Evolutionary conservation across 2,888 invertebrate genomes (phyloP).

Genomic region (Apamea anceps): DNA sequence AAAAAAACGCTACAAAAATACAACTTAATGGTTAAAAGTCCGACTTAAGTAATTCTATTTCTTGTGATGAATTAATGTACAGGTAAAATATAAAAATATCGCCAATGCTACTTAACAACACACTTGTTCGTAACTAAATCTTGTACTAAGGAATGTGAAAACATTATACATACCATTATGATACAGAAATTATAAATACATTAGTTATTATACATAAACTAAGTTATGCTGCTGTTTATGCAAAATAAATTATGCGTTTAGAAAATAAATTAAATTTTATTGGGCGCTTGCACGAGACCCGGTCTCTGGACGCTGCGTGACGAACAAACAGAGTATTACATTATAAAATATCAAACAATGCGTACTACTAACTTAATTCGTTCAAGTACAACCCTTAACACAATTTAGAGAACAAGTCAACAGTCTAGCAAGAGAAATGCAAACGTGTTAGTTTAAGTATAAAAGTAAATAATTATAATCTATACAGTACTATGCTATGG

Average conservation of each 20-base stretch:
- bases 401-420: conserved; percentile 77
- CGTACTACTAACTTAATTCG: conserved; percentile 57
- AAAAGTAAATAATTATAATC: conserved; percentile 85
- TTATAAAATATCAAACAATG: conserved; percentile 73
- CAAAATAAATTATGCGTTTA: conserved; percentile 83
- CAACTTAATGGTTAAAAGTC: conserved; percentile 72
- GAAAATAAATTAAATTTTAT: conserved; percentile 78
- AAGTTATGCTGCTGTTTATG: conserved; percentile 81
- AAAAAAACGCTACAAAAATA: conserved; percentile 78
- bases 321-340: conserved; percentile 74
- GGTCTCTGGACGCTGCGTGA: conserved; percentile 32
- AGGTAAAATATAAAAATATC: conserved; percentile 71
- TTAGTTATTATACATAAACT: conserved; percentile 76
- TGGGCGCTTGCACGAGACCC: conserved; percentile 68
- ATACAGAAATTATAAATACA: conserved; percentile 90
- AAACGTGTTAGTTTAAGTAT: conserved; percentile 76
- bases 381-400: conserved; percentile 75
- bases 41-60: conserved; percentile 73
- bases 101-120: conserved; percentile 71
- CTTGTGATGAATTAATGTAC: conserved; percentile 77
- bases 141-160: conserved; percentile 82
- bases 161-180: conserved; percentile 81
- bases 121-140: conserved; percentile 82
- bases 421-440: conserved; percentile 86
- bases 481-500: conserved; percentile 88